Evolutionary conservation across 2,797 vertebrate species (phyloP).

Genomic region (Chaenodraco wilsoni): DNA sequence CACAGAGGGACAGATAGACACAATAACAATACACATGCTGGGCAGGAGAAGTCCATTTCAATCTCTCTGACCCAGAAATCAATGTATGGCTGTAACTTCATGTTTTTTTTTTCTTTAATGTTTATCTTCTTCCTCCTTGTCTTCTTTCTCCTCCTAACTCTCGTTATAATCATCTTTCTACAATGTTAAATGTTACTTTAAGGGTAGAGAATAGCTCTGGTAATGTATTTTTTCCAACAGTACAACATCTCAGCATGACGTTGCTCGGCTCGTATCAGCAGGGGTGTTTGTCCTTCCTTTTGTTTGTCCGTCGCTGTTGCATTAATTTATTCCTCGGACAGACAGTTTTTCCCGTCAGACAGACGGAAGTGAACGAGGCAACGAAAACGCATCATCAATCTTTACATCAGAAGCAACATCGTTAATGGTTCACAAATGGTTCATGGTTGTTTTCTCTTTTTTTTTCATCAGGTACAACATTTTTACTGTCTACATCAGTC

Average conservation of each 20-base stretch:
- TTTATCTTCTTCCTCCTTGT: slow-evolving; percentile 44
- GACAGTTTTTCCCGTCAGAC: slow-evolving; percentile 25
- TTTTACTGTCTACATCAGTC: slow-evolving; percentile 65
- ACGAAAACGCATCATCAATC: slow-evolving; percentile 36
- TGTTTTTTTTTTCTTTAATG: slow-evolving; percentile 57
- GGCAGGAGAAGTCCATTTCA: slow-evolving; percentile 74
- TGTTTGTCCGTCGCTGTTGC: slow-evolving; percentile 41
- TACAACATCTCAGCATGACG: slow-evolving; percentile 29
- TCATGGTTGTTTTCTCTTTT: slow-evolving; percentile 22
- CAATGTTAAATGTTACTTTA: slow-evolving; percentile 47
- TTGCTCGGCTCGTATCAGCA: slow-evolving; percentile 39
- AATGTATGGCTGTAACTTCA: slow-evolving; percentile 87
- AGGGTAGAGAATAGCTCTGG: slow-evolving; percentile 58
- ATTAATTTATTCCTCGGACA: slow-evolving; percentile 32
- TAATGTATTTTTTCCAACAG: slow-evolving; percentile 35
- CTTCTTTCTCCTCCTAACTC: slow-evolving; percentile 20
- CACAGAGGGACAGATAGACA: slow-evolving; percentile 73
- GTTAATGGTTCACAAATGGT: slow-evolving; percentile 59
- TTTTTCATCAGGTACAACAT: slow-evolving; percentile 64
- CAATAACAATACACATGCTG: slow-evolving; percentile 79
- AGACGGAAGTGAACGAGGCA: slow-evolving; percentile 56
- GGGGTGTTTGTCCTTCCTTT: slow-evolving; percentile 42
- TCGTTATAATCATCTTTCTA: slow-evolving; percentile 30
- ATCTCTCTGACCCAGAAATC: slow-evolving; percentile 80
- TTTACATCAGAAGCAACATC: slow-evolving; percentile 64